phyloP scores from a whole-genome alignment of 2,888 invertebrate genomes.

The Parnassius orleans region DNA sequence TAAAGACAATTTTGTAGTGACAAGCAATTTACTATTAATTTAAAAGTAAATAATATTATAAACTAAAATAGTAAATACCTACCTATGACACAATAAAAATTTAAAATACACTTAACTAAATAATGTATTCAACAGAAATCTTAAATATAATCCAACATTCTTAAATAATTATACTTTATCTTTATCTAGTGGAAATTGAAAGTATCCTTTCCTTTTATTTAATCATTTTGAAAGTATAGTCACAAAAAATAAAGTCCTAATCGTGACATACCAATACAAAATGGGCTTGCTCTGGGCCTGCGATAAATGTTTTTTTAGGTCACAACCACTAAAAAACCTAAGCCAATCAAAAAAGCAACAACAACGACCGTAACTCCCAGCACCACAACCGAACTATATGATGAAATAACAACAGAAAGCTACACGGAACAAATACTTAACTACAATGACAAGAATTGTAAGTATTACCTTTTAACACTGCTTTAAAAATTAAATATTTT shows the following conservation, averaged over 20 bases:
- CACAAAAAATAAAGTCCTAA: neutral
- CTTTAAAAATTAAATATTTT: neutral
- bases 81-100: neutral
- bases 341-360: constrained; percentile 58
- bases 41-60: too few relatives aligned
- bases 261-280: constrained; percentile 11
- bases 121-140: constrained; percentile 7
- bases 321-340: constrained; percentile 62
- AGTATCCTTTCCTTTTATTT: neutral
- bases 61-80: too few relatives aligned
- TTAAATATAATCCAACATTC: neutral
- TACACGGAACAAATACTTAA: constrained; percentile 56
- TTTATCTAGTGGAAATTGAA: neutral
- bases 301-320: constrained; percentile 54
- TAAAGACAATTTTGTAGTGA: constrained; percentile 15
- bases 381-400: constrained; percentile 54
- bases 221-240: neutral
- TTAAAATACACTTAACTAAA: constrained; percentile 6
- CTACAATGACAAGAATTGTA: constrained; percentile 65
- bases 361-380: constrained; percentile 60
- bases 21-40: neutral
- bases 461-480: constrained; percentile 37
- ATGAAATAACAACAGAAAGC: constrained; percentile 68
- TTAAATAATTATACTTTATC: too few relatives aligned
- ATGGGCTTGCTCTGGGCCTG: constrained; percentile 41